Evolutionary conservation across 2,797 vertebrate species (phyloP), one percentile per base, ranked within the genome.

Genomic region (Tolypeutes matacus): DNA sequence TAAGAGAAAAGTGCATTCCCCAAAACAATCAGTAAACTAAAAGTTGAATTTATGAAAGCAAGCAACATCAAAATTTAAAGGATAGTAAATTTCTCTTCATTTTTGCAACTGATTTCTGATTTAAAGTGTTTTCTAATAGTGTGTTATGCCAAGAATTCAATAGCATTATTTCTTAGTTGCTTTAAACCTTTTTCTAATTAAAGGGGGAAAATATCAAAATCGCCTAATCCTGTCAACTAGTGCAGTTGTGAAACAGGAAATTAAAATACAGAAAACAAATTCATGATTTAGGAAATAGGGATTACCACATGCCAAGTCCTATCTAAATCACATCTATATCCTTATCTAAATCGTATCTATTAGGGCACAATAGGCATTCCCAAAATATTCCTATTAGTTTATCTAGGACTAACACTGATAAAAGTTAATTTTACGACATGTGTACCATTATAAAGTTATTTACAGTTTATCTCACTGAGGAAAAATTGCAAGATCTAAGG

Each of bases 1-100:
- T 49, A 60, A 62, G 36, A 77, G 34, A 10, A 88, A 56, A 78
- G 36, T 60, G 12, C 39, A 92, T 82, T n/a, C 83, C n/a, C 20
- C 23, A 95, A 93, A 80, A 83, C 23, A 36, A 51, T 34, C 76
- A 89, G 36, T 23, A 85, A 86, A 90, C 29, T 23, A 89, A 85
- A 77, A 65, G 72, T 46, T 51, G 46, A 85, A 58, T 76, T 80
- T 73, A 64, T n/a, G 49, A 87, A 36, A 62, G 39, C 13, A 39
- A 83, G 34, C 27, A 70, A 53, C 56, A 77, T 51, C 34, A 69
- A 88, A 87, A 25, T 82, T 92, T 83, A 82, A 95, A 73, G 17
- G 17, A n/a, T 3, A 21, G 39, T 51, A 69, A 77, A 60, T 31
- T 87, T 78, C 18, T 80, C 58, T 80, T 80, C n/a, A 75, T 75